Evolutionary conservation across 2,113 vertebrate genomes (phyloP).

Genomic region (Piaya cayana): DNA sequence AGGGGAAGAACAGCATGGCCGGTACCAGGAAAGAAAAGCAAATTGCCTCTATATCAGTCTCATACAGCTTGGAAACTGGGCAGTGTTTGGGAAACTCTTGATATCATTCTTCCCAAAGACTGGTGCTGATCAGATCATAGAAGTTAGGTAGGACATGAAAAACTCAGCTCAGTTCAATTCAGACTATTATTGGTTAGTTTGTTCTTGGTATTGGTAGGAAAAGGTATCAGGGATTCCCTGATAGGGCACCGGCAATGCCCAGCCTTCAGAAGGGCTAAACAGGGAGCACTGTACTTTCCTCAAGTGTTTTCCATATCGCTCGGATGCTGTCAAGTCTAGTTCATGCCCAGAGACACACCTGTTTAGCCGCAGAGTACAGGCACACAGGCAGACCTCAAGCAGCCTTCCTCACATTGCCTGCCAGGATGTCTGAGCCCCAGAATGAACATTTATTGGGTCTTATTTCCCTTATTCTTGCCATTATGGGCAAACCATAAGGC

Average conservation of each 20-base stretch:
- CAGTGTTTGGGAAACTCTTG: not conserved
- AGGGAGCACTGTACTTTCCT: not conserved
- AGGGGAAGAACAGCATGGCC: not conserved
- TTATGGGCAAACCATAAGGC: not conserved
- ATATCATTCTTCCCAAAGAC: not conserved
- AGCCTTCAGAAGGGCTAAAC: not conserved
- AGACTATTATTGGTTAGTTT: not conserved
- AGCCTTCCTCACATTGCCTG: not conserved
- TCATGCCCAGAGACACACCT: not conserved
- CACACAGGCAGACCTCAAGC: not conserved
- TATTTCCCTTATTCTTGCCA: not conserved
- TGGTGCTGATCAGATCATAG: not conserved
- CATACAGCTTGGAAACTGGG: not conserved
- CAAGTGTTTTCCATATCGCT: not conserved
- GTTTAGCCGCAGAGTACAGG: not conserved
- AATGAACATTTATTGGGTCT: not conserved
- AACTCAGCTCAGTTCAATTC: not conserved
- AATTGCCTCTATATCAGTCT: not conserved
- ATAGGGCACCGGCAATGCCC: not conserved
- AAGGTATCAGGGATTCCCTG: not conserved
- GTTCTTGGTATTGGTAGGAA: not conserved
- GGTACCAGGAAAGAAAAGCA: not conserved
- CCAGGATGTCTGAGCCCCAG: not conserved
- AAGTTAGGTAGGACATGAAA: not conserved
- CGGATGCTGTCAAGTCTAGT: not conserved